Percentiles rank a stretch among this genome's conserved stretches.
These are phyloP conservation scores for Junco hyemalis DNA, from an alignment of 2,113 vertebrate species.

Conservation along the genomic window DNA sequence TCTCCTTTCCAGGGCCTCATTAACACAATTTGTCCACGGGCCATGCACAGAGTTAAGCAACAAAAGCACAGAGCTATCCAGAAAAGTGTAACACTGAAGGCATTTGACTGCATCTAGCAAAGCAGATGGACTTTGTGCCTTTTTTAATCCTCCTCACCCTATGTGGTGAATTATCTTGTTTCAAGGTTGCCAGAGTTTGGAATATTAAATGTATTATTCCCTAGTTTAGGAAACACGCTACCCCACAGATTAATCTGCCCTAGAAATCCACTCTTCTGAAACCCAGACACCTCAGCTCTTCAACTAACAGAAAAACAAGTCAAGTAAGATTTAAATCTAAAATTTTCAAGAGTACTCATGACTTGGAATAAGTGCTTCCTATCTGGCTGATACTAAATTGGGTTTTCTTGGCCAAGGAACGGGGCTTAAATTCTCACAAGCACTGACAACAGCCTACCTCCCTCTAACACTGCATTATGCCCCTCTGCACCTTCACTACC, in stretches of 20 bases:
- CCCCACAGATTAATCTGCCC: neutral
- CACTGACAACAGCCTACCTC: neutral
- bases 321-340: neutral
- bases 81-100: neutral
- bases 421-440: neutral
- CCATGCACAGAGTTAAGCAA: neutral
- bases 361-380: neutral
- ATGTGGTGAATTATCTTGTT: neutral
- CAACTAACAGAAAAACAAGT: neutral
- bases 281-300: neutral
- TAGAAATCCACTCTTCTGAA: neutral
- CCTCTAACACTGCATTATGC: neutral
- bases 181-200: neutral
- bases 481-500: neutral
- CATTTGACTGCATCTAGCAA: neutral
- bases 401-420: neutral
- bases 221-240: neutral
- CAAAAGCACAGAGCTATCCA: neutral
- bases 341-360: neutral
- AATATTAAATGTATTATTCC: neutral
- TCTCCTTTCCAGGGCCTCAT: constrained; percentile 18
- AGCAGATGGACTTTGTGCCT: neutral
- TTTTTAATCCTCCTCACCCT: neutral
- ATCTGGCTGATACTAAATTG: neutral
- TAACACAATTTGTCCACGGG: neutral